Conservation (phyloP, 1,140 invertebrate genomes). For the Caerostris extrusa region DNA sequence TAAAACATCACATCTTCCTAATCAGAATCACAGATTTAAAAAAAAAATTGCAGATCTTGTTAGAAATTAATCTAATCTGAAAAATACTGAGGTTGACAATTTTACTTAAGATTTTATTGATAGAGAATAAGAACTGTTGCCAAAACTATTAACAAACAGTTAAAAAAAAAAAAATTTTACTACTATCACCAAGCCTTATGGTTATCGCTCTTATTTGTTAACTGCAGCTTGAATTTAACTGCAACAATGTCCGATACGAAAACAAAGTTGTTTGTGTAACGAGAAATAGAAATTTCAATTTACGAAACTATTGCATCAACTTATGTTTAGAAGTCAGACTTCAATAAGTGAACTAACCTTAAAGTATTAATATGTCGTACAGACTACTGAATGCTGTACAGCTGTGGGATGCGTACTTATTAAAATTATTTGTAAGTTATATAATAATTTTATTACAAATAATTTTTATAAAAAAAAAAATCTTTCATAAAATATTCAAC, state of each 20-base stretch:
- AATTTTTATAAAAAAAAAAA: not conserved
- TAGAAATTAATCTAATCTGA: too few relatives aligned
- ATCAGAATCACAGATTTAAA: too few relatives aligned
- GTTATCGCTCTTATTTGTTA: not conserved
- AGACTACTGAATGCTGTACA: conserved; percentile 10
- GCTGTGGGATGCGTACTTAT: conserved; percentile 22
- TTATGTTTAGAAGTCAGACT: not conserved
- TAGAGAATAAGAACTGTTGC: too few relatives aligned
- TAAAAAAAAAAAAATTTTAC: too few relatives aligned
- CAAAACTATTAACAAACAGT: too few relatives aligned
- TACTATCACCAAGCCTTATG: too few relatives aligned
- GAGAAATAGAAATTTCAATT: not conserved
- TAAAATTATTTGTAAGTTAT: conserved; percentile 50
- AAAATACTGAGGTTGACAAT: too few relatives aligned
- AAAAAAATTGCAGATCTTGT: too few relatives aligned
- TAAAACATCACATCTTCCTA: too few relatives aligned
- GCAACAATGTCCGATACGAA: conserved; percentile 19
- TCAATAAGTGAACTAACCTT: not conserved
- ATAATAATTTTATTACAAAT: too few relatives aligned
- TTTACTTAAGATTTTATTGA: too few relatives aligned
- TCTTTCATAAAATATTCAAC: not conserved
- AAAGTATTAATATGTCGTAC: conserved; percentile 44
- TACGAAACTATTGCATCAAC: not conserved
- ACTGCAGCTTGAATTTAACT: not conserved
- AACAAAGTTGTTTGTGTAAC: conserved; percentile 51